Conservation (phyloP, 2,888 invertebrate genomes). For the Hylaea fasciaria region DNA sequence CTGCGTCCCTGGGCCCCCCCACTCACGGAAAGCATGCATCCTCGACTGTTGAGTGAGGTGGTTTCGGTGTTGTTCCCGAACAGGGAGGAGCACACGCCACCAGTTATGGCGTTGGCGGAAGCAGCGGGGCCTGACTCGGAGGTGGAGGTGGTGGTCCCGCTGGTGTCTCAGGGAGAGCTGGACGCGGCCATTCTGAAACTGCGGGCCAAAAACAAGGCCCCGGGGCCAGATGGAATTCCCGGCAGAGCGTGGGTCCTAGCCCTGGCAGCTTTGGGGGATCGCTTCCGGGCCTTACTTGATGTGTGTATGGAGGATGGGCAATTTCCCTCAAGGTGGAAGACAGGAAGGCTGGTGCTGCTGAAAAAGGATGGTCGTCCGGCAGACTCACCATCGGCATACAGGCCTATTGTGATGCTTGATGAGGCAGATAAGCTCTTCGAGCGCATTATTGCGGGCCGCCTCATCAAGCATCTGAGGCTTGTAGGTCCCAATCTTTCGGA, state of each 20-base stretch:
- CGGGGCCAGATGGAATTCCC: not conserved
- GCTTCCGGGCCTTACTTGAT: not conserved
- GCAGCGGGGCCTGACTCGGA: not conserved
- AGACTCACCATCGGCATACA: slow-evolving; percentile 11
- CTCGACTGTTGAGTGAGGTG: not conserved
- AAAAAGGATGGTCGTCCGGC: not conserved
- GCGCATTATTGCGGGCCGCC: no score
- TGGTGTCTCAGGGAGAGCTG: not conserved
- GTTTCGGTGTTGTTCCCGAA: not conserved
- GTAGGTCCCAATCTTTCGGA: no score
- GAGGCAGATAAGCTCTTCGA: slow-evolving; percentile 11
- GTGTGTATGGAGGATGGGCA: not conserved
- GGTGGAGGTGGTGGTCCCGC: no score
- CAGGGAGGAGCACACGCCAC: not conserved
- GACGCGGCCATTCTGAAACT: not conserved
- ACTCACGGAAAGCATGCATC: slow-evolving; percentile 7
- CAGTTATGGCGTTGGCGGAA: not conserved
- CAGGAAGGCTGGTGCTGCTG: not conserved
- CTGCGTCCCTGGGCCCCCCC: slow-evolving; percentile 22
- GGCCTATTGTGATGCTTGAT: slow-evolving; percentile 6
- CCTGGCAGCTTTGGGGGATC: not conserved
- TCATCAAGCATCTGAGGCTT: no score
- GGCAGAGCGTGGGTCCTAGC: not conserved
- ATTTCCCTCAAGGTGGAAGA: not conserved
- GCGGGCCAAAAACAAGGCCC: not conserved